phyloP scores from a whole-genome alignment of 30 jellyfish, hydroid and myxozoan genomes.

The Rhopilema esculentum region DNA sequence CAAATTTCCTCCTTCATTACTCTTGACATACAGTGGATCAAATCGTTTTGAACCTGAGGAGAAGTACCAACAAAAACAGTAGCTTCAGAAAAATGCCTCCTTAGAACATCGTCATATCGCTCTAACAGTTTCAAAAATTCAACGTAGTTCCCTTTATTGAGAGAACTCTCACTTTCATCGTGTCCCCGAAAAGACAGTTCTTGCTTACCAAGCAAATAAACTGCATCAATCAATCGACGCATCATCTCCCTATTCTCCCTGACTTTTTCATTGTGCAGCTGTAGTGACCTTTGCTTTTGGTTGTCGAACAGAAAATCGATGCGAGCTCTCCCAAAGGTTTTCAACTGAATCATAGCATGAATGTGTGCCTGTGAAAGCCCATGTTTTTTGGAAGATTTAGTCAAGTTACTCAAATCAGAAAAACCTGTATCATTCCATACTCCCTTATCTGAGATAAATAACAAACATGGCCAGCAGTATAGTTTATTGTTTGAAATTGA shows the following conservation, averaged over 20 bases:
- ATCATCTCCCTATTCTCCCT: constrained; percentile 44
- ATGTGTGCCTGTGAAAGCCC: constrained; percentile 53
- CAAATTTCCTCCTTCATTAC: constrained; percentile 27
- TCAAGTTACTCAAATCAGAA: constrained; percentile 14
- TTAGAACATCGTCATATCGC: constrained; percentile 35
- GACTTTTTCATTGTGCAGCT: constrained; percentile 13
- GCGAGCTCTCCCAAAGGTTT: constrained; percentile 34
- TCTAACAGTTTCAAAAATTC: constrained; percentile 4
- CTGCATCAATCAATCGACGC: constrained; percentile 53
- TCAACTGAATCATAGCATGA: constrained; percentile 32
- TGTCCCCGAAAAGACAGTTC: constrained; percentile 59
- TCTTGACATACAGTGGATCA: background rate
- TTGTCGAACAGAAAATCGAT: constrained; percentile 24
- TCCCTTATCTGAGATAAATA: constrained; percentile 24
- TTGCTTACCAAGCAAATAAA: constrained; percentile 57
- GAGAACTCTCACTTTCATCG: constrained; percentile 31
- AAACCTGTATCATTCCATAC: constrained; percentile 45
- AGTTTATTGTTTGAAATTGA: constrained; percentile 24
- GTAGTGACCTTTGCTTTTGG: constrained; percentile 33
- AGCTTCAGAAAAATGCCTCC: constrained; percentile 38
- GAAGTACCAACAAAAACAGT: constrained; percentile 49
- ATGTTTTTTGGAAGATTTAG: constrained; percentile 38
- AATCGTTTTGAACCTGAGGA: constrained; percentile 41
- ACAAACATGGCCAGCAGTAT: constrained; percentile 56
- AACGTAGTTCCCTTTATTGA: constrained; percentile 24